Evolutionary conservation across 2,797 vertebrate genomes (phyloP).

Genomic region (Sebastes steindachneri): DNA sequence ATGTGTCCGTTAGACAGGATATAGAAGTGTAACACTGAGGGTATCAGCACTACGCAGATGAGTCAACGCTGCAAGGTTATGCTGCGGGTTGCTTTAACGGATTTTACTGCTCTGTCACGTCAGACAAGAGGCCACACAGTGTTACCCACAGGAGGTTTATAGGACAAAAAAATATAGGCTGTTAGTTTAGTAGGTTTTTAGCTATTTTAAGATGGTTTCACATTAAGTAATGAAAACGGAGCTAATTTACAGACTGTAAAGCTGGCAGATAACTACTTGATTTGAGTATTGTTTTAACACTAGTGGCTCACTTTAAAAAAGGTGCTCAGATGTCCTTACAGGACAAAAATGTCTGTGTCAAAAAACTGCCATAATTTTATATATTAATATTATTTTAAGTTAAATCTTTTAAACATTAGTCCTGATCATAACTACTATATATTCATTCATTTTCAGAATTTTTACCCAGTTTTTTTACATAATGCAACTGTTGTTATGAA

Average conservation of each 20-base stretch:
- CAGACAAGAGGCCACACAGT: neutral
- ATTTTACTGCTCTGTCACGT: constrained; percentile 17
- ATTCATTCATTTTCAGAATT: no score
- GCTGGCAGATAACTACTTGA: neutral
- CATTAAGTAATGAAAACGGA: neutral
- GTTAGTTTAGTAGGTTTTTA: no score
- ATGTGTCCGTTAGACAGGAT: constrained; percentile 72
- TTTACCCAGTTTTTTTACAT: no score
- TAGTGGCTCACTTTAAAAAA: no score
- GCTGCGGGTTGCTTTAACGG: constrained; percentile 16
- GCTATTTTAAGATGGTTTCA: neutral
- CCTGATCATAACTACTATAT: no score
- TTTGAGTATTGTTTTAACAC: neutral
- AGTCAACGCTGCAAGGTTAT: constrained; percentile 52
- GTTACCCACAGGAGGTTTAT: constrained; percentile 7
- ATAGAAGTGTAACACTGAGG: constrained; percentile 14
- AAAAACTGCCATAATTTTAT: no score
- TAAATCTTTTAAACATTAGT: no score
- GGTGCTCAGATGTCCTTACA: no score
- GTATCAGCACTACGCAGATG: constrained; percentile 62
- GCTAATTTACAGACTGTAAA: neutral
- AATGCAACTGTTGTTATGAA: no score
- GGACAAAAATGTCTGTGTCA: no score
- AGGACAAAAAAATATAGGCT: neutral
- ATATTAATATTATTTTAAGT: no score